Conservation (phyloP, 2,888 invertebrate species). For the Parochlus steinenii region DNA sequence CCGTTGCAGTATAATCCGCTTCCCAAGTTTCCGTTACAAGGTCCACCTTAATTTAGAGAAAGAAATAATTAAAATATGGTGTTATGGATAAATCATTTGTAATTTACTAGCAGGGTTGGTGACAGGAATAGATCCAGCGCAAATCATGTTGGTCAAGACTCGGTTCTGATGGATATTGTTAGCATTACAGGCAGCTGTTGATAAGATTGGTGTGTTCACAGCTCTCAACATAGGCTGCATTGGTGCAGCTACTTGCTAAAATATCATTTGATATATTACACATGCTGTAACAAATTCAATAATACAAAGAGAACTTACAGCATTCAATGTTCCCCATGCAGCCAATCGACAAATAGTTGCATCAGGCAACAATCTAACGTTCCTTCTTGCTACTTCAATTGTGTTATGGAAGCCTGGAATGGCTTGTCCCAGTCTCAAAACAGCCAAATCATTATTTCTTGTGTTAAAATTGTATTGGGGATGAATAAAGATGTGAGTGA, state of each 20-base stretch:
- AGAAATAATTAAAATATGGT: constrained; percentile 1
- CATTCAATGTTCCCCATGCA: constrained; percentile 10
- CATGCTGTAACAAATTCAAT: neutral
- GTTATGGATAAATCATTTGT: neutral
- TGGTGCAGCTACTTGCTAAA: neutral
- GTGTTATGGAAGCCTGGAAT: constrained; percentile 12
- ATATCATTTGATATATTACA: neutral
- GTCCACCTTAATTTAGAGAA: neutral
- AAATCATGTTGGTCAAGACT: constrained; percentile 5
- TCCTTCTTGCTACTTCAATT: constrained; percentile 10
- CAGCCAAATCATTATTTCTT: constrained; percentile 10
- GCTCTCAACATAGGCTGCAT: constrained; percentile 5
- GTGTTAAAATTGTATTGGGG: constrained; percentile 1
- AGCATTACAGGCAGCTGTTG: neutral
- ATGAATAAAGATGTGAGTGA: constrained; percentile 7
- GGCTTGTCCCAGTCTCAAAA: constrained; percentile 2
- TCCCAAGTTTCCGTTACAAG: constrained; percentile 7
- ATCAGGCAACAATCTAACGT: neutral
- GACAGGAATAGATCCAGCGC: constrained; percentile 10
- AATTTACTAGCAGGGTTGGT: neutral
- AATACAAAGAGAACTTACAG: neutral
- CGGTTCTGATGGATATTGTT: neutral
- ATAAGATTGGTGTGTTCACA: constrained; percentile 5
- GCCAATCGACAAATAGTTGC: constrained; percentile 6
- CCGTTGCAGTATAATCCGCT: constrained; percentile 10